Conservation (phyloP, 1,140 invertebrate species). For the Drosophila ohnishii region DNA sequence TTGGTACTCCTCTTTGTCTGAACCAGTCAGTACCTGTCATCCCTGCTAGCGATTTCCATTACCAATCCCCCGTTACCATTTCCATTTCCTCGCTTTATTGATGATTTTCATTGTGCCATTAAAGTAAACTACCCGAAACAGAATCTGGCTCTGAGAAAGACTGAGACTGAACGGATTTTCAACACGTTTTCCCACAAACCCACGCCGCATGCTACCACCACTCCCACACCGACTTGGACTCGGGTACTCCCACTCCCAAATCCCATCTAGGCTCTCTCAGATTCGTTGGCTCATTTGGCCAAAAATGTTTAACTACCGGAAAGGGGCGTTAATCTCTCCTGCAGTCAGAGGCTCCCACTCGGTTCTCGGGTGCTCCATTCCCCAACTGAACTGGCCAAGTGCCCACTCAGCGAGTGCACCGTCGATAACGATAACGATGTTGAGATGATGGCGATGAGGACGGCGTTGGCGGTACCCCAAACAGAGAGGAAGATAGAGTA, state of each 20-base stretch:
- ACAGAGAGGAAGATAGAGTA: background rate
- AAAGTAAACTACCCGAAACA: conserved; percentile 37
- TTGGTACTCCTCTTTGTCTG: background rate
- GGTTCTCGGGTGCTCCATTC: conserved; percentile 1
- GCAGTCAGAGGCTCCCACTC: background rate
- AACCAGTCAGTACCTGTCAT: background rate
- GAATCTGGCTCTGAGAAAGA: conserved; percentile 2
- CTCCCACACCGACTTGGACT: conserved; percentile 6
- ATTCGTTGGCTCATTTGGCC: conserved; percentile 47
- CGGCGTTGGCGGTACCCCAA: conserved; percentile 25
- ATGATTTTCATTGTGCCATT: conserved; percentile 32
- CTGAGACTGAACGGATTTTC: conserved; percentile 34
- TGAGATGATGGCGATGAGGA: background rate
- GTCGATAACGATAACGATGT: conserved; percentile 16
- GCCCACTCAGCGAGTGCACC: conserved; percentile 56
- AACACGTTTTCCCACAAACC: conserved; percentile 29
- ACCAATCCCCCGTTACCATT: conserved; percentile 22
- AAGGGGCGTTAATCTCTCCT: conserved; percentile 72
- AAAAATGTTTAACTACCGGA: conserved; percentile 66
- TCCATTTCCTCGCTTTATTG: conserved; percentile 26
- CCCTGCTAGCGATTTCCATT: conserved; percentile 3
- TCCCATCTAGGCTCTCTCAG: conserved; percentile 14
- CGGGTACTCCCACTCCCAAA: background rate
- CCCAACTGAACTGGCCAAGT: conserved; percentile 34
- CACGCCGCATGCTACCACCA: background rate